Conservation (phyloP, 2,797 vertebrate species). For the Nyctalus aviator region DNA sequence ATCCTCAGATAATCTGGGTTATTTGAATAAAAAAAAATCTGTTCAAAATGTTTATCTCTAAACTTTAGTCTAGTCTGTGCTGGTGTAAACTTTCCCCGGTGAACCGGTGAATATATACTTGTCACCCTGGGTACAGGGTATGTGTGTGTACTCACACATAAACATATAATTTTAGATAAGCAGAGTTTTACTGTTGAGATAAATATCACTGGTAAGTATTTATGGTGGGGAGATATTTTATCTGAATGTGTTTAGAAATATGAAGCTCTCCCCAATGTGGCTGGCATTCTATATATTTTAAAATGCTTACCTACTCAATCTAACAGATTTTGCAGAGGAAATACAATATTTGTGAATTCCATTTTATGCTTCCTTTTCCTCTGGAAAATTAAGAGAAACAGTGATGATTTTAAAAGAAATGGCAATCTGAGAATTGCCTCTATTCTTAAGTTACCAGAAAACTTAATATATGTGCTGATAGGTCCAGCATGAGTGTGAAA, state of each 20-base stretch:
- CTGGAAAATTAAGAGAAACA: background rate
- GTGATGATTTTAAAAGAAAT: background rate
- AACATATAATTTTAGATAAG: background rate
- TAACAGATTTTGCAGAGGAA: conserved; percentile 10
- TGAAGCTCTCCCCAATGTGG: background rate
- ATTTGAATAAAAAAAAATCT: background rate
- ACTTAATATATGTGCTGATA: background rate
- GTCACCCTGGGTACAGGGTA: background rate
- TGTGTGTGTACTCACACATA: too few species aligned
- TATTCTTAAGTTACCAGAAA: background rate
- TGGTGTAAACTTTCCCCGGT: background rate
- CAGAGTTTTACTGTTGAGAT: conserved; percentile 4
- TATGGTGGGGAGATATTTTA: background rate
- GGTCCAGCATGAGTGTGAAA: background rate
- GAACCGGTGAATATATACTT: background rate
- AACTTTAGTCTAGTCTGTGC: background rate
- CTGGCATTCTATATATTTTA: background rate
- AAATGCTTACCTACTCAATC: background rate
- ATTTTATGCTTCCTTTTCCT: background rate
- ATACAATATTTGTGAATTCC: background rate
- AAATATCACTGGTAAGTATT: background rate
- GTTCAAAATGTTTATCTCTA: background rate
- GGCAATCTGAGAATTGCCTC: background rate
- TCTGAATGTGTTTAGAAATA: background rate
- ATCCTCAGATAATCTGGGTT: background rate